phyloP scores from a whole-genome alignment of 2,113 vertebrate genomes.

The Myxocyprinus asiaticus region DNA sequence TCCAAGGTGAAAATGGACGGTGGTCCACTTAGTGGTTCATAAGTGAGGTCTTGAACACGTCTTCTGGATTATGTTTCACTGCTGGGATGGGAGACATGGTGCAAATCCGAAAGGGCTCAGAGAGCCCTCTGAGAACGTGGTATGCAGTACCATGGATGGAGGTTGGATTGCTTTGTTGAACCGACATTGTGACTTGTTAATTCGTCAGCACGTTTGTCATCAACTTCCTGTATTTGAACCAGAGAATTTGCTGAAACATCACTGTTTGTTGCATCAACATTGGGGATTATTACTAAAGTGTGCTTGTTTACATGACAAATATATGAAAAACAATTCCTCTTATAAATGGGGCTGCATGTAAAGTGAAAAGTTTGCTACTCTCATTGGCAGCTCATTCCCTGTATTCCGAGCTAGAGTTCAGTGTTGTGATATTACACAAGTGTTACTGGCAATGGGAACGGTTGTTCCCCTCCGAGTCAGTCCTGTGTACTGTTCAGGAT shows the following conservation, averaged over 20 bases:
- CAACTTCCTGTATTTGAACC: background rate
- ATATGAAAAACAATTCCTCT: background rate
- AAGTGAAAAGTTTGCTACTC: background rate
- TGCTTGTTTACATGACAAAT: conserved; percentile 21
- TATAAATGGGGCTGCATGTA: background rate
- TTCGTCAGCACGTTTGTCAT: background rate
- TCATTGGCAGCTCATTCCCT: background rate
- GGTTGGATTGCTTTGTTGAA: conserved; percentile 35
- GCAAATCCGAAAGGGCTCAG: background rate
- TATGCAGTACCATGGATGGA: conserved; percentile 16
- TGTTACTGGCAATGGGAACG: background rate
- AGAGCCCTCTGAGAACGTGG: conserved; percentile 28
- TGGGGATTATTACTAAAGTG: background rate
- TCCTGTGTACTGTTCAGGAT: background rate
- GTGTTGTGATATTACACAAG: conserved; percentile 17
- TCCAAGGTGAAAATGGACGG: background rate
- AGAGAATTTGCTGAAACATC: background rate
- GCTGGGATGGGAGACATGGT: conserved; percentile 23
- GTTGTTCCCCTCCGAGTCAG: background rate
- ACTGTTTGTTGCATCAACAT: conserved; percentile 29
- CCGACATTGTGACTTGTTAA: background rate
- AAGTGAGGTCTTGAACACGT: conserved; percentile 5
- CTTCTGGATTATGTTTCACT: conserved; percentile 20
- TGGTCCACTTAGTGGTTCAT: background rate
- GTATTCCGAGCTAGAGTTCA: background rate